Evolutionary conservation across 1,140 invertebrate species (phyloP).

Genomic region (Leptopilina clavipes): DNA sequence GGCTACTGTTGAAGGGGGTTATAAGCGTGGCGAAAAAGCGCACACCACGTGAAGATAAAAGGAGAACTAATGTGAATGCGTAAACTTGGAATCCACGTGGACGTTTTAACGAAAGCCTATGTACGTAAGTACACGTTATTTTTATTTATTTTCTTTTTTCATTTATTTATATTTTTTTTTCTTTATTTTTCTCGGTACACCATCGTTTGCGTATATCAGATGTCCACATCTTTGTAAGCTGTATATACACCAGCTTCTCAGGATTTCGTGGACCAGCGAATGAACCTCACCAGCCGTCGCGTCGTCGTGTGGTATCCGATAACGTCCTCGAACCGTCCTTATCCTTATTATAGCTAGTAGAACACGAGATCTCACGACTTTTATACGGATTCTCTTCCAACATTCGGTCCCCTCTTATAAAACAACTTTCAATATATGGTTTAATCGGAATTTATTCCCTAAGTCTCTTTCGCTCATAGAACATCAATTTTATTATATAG

Average conservation of each 20-base stretch:
- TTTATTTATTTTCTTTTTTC: too few relatives aligned
- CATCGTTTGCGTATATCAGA: slow-evolving; percentile 51
- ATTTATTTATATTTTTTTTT: too few relatives aligned
- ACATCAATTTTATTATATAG: not conserved
- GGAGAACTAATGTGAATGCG: slow-evolving; percentile 28
- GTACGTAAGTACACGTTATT: not conserved
- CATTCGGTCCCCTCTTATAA: not conserved
- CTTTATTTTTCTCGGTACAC: not conserved
- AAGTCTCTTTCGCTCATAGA: not conserved
- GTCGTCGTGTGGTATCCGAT: slow-evolving; percentile 55
- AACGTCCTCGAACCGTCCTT: slow-evolving; percentile 61
- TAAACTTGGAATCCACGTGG: slow-evolving; percentile 27
- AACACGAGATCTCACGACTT: slow-evolving; percentile 50
- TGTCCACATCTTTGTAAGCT: slow-evolving; percentile 57
- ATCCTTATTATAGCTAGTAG: slow-evolving; percentile 62
- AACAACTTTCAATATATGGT: not conserved
- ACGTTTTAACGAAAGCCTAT: slow-evolving; percentile 21
- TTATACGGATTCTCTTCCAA: slow-evolving; percentile 51
- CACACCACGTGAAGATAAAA: slow-evolving; percentile 9
- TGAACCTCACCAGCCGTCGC: slow-evolving; percentile 36
- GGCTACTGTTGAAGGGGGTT: slow-evolving; percentile 32
- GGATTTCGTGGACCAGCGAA: slow-evolving; percentile 53
- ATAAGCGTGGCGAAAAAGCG: slow-evolving; percentile 23
- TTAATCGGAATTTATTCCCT: slow-evolving; percentile 23
- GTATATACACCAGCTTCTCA: too few relatives aligned